Conservation (phyloP, 2,888 invertebrate genomes). For the Lordiphosa fenestrarum region DNA sequence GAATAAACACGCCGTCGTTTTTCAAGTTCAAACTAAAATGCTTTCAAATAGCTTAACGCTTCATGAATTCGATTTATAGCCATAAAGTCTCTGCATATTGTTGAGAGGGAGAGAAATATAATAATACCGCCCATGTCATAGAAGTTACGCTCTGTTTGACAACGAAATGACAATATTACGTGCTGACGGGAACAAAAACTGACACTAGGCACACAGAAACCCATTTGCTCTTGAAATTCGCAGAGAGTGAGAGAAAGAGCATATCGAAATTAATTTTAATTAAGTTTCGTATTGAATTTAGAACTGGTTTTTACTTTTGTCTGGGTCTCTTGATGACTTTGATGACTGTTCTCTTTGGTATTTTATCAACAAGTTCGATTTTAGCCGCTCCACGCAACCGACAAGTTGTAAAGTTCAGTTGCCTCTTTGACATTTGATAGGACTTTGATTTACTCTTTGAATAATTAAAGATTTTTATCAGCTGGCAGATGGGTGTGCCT, state of each 20-base stretch:
- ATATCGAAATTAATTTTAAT: conserved; percentile 34
- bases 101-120: conserved; percentile 9
- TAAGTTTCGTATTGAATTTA: conserved; percentile 27
- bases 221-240: conserved; percentile 25
- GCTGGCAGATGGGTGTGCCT: conserved; percentile 37
- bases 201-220: conserved; percentile 23
- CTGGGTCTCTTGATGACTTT: conserved; percentile 2
- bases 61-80: conserved; percentile 58
- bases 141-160: conserved; percentile 65
- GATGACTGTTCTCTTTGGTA: conserved; percentile 25
- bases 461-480: conserved; percentile 69
- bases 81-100: conserved; percentile 32
- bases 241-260: conserved; percentile 3
- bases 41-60: conserved; percentile 57
- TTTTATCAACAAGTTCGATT: conserved; percentile 25
- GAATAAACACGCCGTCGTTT: conserved; percentile 27
- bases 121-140: conserved; percentile 17
- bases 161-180: conserved; percentile 42
- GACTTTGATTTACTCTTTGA: conserved; percentile 59
- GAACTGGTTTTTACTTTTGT: conserved; percentile 18
- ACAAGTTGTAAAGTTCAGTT: conserved; percentile 35
- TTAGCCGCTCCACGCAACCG: conserved; percentile 10
- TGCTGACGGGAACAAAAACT: conserved; percentile 23
- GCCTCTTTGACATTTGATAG: conserved; percentile 45
- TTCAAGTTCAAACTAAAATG: conserved; percentile 63